A percentile compares a stretch with the other conserved stretches of the same genome.
phyloP scores from a whole-genome alignment of 53 echinoderm and acorn worm species.

The Astropecten irregularis region DNA sequence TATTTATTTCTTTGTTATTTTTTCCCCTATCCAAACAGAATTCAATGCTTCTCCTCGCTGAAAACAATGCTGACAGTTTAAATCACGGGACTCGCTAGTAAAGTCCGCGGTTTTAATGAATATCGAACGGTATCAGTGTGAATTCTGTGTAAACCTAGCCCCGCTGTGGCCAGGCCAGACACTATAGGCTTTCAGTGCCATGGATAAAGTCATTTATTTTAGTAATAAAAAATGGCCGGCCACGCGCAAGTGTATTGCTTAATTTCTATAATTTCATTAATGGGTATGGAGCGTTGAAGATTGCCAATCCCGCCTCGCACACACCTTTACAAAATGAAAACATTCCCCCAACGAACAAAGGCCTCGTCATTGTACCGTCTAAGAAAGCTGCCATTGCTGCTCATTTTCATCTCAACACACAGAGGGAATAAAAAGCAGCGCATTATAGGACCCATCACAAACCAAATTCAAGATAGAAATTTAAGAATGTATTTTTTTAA shows the following conservation, averaged over 20 bases:
- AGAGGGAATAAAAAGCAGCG: too few species aligned
- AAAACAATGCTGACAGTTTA: conserved; percentile 54
- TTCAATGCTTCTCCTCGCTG: conserved; percentile 24
- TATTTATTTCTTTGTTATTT: too few species aligned
- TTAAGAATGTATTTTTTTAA: too few species aligned
- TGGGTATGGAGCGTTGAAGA: not conserved
- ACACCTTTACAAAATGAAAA: not conserved
- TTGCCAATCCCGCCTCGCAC: conserved; percentile 1
- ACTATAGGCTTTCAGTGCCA: conserved; percentile 7
- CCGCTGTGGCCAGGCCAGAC: conserved; percentile 21
- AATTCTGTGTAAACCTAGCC: conserved; percentile 35
- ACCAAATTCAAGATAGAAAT: too few species aligned
- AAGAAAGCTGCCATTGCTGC: too few species aligned
- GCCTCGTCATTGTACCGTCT: too few species aligned
- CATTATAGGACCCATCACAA: too few species aligned
- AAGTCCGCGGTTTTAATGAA: conserved; percentile 38
- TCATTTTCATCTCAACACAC: too few species aligned
- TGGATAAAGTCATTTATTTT: conserved; percentile 10
- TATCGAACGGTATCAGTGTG: conserved; percentile 51
- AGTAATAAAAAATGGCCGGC: not conserved
- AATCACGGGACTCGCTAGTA: not conserved
- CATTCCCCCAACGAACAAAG: too few species aligned
- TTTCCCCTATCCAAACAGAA: conserved; percentile 19
- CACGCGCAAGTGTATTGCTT: conserved; percentile 7
- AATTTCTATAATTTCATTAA: not conserved